phyloP scores from a whole-genome alignment of 1,140 invertebrate genomes.

The Globodera rostochiensis region DNA sequence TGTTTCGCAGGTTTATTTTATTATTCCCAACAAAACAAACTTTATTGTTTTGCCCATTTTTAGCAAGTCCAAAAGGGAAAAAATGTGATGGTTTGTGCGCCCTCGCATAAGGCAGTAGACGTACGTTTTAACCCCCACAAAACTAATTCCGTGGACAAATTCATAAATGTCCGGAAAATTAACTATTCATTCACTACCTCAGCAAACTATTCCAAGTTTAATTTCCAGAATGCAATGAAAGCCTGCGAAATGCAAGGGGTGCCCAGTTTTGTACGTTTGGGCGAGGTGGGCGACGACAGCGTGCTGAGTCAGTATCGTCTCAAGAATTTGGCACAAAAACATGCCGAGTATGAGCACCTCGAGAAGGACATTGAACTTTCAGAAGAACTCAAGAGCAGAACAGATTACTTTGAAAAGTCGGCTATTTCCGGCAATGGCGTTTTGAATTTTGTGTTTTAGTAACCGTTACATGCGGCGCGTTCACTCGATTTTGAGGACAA shows the following conservation, averaged over 20 bases:
- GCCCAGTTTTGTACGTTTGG: slow-evolving; percentile 4
- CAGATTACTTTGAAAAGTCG: neutral
- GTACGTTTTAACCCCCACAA: neutral
- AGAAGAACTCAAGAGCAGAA: neutral
- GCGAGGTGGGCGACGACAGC: neutral
- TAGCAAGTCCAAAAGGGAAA: slow-evolving; percentile 21
- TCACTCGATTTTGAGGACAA: neutral
- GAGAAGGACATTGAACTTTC: neutral
- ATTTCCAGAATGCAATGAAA: slow-evolving; percentile 22
- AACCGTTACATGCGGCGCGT: neutral
- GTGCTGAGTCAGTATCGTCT: slow-evolving; percentile 1
- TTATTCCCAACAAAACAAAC: neutral
- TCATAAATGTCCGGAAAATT: too few relatives aligned
- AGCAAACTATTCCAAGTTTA: neutral
- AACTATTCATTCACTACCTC: too few relatives aligned
- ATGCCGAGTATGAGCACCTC: neutral
- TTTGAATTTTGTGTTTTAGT: neutral
- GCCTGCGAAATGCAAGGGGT: slow-evolving; percentile 28
- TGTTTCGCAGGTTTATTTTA: slow-evolving; percentile 41
- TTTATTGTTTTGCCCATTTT: neutral
- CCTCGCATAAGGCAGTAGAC: slow-evolving; percentile 35
- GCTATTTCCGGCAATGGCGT: slow-evolving; percentile 8
- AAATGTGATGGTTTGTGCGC: slow-evolving; percentile 39
- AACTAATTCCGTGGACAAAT: neutral
- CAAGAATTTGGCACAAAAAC: slow-evolving; percentile 17